Conservation (phyloP, 1,140 invertebrate genomes). For the Vollenhovia emeryi region DNA sequence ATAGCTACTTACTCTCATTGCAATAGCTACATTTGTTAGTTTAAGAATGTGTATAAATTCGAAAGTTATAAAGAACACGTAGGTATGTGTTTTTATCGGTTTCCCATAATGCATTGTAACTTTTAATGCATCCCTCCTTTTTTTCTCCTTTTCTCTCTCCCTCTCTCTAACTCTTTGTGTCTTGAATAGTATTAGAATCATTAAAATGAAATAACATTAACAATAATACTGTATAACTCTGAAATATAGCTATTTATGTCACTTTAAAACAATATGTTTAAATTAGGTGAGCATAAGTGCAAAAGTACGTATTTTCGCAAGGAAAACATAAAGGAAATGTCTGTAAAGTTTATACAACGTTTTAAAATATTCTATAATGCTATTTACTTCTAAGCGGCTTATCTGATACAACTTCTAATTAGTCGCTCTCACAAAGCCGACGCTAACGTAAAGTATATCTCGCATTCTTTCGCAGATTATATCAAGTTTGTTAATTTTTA, state of each 20-base stretch:
- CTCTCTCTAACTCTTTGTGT: not conserved
- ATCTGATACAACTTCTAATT: conserved; percentile 46
- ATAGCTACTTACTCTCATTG: not conserved
- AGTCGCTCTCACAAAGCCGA: conserved; percentile 14
- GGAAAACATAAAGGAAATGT: not conserved
- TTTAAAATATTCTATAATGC: conserved; percentile 20
- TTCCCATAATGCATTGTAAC: not conserved
- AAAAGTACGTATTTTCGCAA: not conserved
- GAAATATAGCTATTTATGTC: not conserved
- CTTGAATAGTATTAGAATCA: not conserved
- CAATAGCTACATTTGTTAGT: not conserved
- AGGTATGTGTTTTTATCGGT: not conserved
- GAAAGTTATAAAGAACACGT: not conserved
- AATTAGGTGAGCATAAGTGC: not conserved
- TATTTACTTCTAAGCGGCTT: conserved; percentile 40
- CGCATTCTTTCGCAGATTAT: conserved; percentile 26
- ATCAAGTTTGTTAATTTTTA: conserved; percentile 1
- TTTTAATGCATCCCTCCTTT: not conserved
- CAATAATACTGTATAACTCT: not conserved
- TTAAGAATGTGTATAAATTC: not conserved
- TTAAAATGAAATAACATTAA: not conserved
- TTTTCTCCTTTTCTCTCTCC: not conserved
- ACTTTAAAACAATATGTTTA: not conserved
- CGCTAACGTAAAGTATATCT: conserved; percentile 16
- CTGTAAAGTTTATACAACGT: not conserved